Percentiles rank a stretch among this genome's conserved stretches.
phyloP scores from a whole-genome alignment of 1,140 invertebrate genomes.

The Frieseomelitta varia region DNA sequence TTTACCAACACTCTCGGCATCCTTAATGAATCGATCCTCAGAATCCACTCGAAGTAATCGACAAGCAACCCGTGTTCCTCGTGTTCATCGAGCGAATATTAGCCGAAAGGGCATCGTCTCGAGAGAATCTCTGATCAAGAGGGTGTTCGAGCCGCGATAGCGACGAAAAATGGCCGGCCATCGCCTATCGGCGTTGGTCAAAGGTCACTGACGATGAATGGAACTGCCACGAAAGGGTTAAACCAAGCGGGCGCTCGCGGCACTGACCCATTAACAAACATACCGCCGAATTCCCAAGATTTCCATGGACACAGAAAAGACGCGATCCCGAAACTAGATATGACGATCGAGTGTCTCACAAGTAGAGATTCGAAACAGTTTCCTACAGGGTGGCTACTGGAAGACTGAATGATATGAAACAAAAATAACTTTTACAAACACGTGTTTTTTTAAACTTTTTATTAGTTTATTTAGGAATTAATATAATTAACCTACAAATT shows the following conservation, averaged over 20 bases:
- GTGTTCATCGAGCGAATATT: neutral
- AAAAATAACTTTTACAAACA: too few species aligned
- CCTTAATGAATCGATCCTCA: neutral
- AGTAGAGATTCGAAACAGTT: too few species aligned
- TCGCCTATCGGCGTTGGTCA: neutral
- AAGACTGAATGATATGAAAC: too few species aligned
- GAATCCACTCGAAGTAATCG: neutral
- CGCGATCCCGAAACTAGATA: neutral
- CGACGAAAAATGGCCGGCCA: neutral
- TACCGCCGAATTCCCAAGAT: neutral
- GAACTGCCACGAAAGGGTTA: slow-evolving; percentile 10
- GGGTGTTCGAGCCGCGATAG: neutral
- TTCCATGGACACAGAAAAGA: too few species aligned
- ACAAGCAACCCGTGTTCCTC: neutral
- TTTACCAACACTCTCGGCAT: too few species aligned
- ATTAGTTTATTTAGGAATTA: too few species aligned
- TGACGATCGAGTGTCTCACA: too few species aligned
- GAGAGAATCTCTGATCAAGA: neutral
- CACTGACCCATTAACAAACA: slow-evolving; percentile 35
- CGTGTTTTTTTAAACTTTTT: too few species aligned
- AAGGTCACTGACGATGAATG: slow-evolving; percentile 36
- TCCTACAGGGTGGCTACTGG: too few species aligned
- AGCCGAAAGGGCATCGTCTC: neutral
- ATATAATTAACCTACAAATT: too few species aligned
- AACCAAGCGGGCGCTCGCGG: slow-evolving; percentile 5